Evolutionary conservation across 2,113 vertebrate genomes (phyloP), one percentile per base, ranked within the genome.

Genomic region (Setophaga coronata): DNA sequence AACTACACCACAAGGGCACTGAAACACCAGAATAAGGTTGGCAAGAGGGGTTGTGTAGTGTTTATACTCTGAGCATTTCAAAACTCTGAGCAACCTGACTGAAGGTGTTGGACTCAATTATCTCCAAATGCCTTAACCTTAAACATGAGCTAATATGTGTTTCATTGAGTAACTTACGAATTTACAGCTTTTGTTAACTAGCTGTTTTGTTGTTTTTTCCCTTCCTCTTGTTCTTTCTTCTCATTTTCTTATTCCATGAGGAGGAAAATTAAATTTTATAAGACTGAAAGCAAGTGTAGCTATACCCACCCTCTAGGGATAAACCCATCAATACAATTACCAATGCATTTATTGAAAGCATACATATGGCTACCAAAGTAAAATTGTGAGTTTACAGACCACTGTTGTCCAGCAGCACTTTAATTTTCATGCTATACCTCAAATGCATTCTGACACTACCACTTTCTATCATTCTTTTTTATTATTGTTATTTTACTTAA

Each of bases 201-300:
- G 34, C 15, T 50, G 33, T 23, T 86, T 33, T 65, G 26, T 24
- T 53, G 4, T 3, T 14, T 54, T 38, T 47, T 10, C 6, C 38
- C 15, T 25, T 36, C 18, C 12, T 51, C 20, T 18, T 34, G 24
- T 31, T 8, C 11, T 51, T 54, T 47, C 45, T 72, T 86, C 72
- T 82, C 7, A 70, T 84, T 90, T 93, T 87, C 56, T 87, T 85
- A 81, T 38, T 79, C n/a, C 70, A 23, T 40, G 12, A 95, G 36
- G 25, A 95, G 3, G 57, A 97, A 97, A 91, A 95, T 69, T 9
- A 93, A 57, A 82, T 48, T 84, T 84, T 21, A 4, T 86, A 78
- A 95, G 58, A 82, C 73, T 94, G 76, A 95, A 94, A 91, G 86
- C 33, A 92, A 87, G 34, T 77, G n/a, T 40, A 93, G 42, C 51